Evolutionary conservation across 2,113 vertebrate species (phyloP).

Genomic region (Platichthys stellatus): DNA sequence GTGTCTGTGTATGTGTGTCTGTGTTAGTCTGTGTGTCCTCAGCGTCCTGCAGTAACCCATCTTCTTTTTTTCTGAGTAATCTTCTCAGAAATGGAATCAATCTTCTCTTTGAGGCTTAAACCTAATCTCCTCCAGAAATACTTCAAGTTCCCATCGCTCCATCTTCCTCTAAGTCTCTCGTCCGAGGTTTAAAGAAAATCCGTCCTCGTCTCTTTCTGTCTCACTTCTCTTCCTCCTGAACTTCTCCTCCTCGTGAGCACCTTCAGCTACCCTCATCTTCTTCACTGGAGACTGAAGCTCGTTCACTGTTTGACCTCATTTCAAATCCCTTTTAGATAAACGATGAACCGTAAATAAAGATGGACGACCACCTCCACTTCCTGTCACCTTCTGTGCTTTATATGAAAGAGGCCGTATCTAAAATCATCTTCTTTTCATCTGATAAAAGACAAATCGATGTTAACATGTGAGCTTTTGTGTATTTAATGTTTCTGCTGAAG

Average conservation of each 20-base stretch:
- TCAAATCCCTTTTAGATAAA: slow-evolving; percentile 20
- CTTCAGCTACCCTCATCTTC: not conserved
- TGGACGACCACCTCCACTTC: too few relatives aligned
- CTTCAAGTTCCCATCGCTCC: slow-evolving; percentile 26
- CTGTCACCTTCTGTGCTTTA: too few relatives aligned
- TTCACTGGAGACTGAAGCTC: not conserved
- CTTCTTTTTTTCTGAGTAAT: not conserved
- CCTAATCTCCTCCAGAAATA: slow-evolving; percentile 58
- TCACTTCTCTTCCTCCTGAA: too few relatives aligned
- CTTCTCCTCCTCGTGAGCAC: too few relatives aligned
- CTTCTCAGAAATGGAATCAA: slow-evolving; percentile 21
- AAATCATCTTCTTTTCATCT: too few relatives aligned
- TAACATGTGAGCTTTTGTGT: too few relatives aligned
- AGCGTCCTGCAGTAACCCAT: too few relatives aligned
- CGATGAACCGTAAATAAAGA: too few relatives aligned
- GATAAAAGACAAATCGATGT: not conserved
- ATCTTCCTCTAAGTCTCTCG: slow-evolving; percentile 26
- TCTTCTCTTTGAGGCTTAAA: slow-evolving; percentile 41
- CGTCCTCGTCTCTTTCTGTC: slow-evolving; percentile 6
- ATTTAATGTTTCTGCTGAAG: slow-evolving; percentile 60
- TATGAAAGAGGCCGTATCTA: too few relatives aligned
- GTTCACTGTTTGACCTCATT: not conserved
- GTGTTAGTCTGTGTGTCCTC: too few relatives aligned
- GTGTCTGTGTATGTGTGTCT: too few relatives aligned
- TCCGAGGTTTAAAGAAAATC: slow-evolving; percentile 54